These are phyloP conservation scores for Pedionomus torquatus DNA, from an alignment of 2,113 vertebrate species.

Conservation along the genomic window DNA sequence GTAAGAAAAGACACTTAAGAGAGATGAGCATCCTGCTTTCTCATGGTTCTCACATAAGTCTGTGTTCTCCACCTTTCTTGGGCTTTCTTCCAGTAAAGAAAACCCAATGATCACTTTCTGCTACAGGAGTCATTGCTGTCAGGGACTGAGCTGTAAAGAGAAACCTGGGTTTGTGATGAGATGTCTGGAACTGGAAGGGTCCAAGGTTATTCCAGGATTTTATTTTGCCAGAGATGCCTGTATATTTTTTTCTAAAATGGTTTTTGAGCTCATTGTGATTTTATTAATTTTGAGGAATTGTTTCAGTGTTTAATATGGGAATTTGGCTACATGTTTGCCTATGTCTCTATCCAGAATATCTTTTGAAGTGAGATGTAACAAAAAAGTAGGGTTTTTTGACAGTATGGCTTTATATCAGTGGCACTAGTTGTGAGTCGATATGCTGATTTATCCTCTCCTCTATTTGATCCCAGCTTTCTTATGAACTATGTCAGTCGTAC, in stretches of 20 bases:
- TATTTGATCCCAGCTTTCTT: neutral
- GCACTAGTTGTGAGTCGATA: neutral
- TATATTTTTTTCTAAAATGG: neutral
- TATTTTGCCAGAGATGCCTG: neutral
- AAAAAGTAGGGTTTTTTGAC: neutral
- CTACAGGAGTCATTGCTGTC: neutral
- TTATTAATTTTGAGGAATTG: neutral
- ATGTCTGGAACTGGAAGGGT: neutral
- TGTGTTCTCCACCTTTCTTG: neutral
- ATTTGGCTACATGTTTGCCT: neutral
- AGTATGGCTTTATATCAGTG: neutral
- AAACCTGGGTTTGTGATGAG: neutral
- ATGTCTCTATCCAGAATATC: neutral
- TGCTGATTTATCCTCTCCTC: neutral
- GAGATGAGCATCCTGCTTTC: neutral
- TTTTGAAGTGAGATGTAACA: neutral
- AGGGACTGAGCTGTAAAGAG: neutral
- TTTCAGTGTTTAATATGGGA: neutral
- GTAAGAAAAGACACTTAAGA: neutral
- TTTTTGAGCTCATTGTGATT: neutral
- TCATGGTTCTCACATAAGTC: neutral
- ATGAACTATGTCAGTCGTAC: neutral
- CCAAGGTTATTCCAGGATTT: neutral
- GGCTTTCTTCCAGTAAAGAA: neutral
- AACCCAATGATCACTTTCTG: neutral